phyloP scores from a whole-genome alignment of 23 tunicate genomes.

The Ciona savignyi region DNA sequence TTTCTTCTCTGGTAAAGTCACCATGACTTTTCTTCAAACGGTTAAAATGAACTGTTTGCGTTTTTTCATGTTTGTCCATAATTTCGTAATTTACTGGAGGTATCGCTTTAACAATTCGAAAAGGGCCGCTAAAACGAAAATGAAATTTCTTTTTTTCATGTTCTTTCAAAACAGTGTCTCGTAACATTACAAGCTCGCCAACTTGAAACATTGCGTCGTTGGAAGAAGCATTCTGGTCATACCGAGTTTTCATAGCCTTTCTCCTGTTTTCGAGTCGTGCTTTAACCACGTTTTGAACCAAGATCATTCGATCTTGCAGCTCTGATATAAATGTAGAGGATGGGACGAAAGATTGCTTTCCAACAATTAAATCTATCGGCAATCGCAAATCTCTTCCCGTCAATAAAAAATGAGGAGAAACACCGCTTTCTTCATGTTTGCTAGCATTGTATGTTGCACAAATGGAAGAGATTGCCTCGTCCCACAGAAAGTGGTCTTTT shows the following conservation, averaged over 20 bases:
- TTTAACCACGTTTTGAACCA: too few relatives aligned
- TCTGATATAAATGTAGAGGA: too few relatives aligned
- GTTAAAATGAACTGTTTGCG: constrained; percentile 11
- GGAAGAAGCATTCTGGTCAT: too few relatives aligned
- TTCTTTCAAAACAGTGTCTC: background rate
- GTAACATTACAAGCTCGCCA: constrained; percentile 7
- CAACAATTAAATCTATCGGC: constrained; percentile 7
- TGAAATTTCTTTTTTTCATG: background rate
- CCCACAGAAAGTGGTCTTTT: constrained; percentile 4
- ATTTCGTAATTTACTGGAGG: too few relatives aligned
- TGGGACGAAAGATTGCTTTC: too few relatives aligned
- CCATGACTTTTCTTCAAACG: too few relatives aligned
- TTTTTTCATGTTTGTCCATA: background rate
- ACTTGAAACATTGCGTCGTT: too few relatives aligned
- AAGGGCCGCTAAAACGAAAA: background rate
- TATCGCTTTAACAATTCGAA: background rate
- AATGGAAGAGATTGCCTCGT: constrained; percentile 7
- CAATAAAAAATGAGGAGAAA: constrained; percentile 14
- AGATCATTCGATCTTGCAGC: too few relatives aligned
- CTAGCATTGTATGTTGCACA: constrained; percentile 21
- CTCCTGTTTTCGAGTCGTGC: too few relatives aligned
- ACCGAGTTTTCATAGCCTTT: too few relatives aligned
- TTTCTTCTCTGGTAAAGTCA: too few relatives aligned
- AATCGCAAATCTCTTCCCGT: constrained; percentile 9
- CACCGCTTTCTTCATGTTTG: constrained; percentile 10